A percentile compares a stretch with the other conserved stretches of the same genome.
These are phyloP conservation scores for Ophioninae sp. DNA, from an alignment of 2,888 invertebrate genomes.

Conservation along the genomic window DNA sequence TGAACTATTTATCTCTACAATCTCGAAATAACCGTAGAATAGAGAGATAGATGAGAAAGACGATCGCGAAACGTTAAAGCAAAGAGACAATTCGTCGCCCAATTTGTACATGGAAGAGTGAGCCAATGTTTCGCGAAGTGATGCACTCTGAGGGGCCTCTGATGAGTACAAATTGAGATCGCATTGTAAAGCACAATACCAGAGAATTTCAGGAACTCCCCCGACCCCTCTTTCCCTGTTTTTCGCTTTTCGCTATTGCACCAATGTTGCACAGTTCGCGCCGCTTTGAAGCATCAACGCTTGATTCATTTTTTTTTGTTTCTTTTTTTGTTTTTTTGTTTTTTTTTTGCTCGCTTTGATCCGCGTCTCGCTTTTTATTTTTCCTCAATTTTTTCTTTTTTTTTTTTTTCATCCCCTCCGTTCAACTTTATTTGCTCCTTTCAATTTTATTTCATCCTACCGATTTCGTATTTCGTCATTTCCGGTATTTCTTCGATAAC, in stretches of 20 bases:
- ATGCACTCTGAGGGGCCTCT: conserved; percentile 30
- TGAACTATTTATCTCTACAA: not conserved
- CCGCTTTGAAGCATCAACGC: conserved; percentile 30
- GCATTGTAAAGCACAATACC: conserved; percentile 54
- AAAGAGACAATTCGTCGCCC: conserved; percentile 33
- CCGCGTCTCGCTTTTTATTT: conserved; percentile 5
- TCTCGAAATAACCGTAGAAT: conserved; percentile 2
- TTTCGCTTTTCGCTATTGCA: conserved; percentile 10
- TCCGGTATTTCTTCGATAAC: conserved; percentile 16
- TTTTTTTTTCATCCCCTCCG: conserved; percentile 9
- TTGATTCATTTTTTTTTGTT: conserved; percentile 28
- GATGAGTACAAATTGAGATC: conserved; percentile 59
- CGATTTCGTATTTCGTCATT: conserved; percentile 9
- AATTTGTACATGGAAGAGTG: conserved; percentile 34
- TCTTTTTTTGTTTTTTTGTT: conserved; percentile 16
- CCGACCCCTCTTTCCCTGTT: not conserved
- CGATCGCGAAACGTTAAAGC: conserved; percentile 4
- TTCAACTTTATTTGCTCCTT: not conserved
- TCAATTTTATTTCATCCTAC: not conserved
- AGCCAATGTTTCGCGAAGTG: conserved; percentile 33
- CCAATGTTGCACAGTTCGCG: conserved; percentile 24
- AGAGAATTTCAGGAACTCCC: conserved; percentile 39
- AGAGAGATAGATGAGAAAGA: conserved; percentile 6
- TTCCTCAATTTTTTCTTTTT: conserved; percentile 7
- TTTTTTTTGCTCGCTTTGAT: conserved; percentile 23